Evolutionary conservation across 2,113 vertebrate species (phyloP), one percentile per base, ranked within the genome.

Genomic region (Grallaria varia): DNA sequence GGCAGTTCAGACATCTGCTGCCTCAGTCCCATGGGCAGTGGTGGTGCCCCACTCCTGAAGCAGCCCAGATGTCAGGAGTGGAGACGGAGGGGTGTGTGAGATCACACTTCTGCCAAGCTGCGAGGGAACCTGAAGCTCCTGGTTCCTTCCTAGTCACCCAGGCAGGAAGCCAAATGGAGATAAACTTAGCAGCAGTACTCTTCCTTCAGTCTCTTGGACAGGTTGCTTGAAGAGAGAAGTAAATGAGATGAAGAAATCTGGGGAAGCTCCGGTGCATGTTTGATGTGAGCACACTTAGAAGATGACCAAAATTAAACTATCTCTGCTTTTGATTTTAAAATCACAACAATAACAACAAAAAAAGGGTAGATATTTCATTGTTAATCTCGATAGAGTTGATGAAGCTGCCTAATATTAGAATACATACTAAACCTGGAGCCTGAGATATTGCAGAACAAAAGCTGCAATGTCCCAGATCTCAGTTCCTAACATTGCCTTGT

Each of bases 181-280:
- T 20, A 82, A 89, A 88, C 53, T 68, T 42, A 93, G 53, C 30
- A 88, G n/a, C 12, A 76, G 16, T 0, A 0, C 14, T 77, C 50
- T 83, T 55, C 76, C 23, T 56, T 88, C 62, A 53, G 40, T 42
- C 28, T 73, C 31, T 75, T 87, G 79, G 58, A 66, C 40, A 76
- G 1, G 6, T 14, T 91, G n/a, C 25, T 78, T 69, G n/a, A 89
- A 66, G 31, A 83, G 60, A 82, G 30, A 10, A 72, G 8, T 40
- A 71, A 93, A 83, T 58, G 25, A 64, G 62, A 58, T 50, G 6
- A 90, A 79, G 59, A 95, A 93, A 77, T 66, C 31, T 55, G 37
- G 13, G 20, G 58, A 52, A 76, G 25, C 10, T 66, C 53, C n/a
- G 66, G 23, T 66, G 28, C 17, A 44, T 21, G 8, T 42, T 88